phyloP scores from a whole-genome alignment of 2,888 invertebrate genomes.

The Epiblema foenella region DNA sequence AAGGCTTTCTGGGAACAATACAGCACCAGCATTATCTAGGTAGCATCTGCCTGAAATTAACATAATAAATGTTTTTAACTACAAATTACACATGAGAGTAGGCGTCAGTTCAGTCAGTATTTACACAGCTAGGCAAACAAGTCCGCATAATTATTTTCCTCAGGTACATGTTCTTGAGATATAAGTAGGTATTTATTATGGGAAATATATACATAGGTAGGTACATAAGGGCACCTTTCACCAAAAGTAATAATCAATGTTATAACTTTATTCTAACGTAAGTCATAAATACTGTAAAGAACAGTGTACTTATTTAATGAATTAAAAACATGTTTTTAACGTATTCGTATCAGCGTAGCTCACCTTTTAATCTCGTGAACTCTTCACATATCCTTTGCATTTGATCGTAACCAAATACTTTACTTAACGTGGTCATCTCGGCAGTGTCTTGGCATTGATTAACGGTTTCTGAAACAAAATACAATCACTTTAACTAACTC shows the following conservation, averaged over 20 bases:
- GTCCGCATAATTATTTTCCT: background rate
- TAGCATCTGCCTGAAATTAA: conserved; percentile 88
- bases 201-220: too few species aligned
- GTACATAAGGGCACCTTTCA: background rate
- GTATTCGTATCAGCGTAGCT: conserved; percentile 41
- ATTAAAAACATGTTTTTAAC: conserved; percentile 1
- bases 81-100: background rate
- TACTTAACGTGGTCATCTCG: conserved; percentile 68
- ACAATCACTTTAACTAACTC: conserved; percentile 26
- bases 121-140: conserved; percentile 12
- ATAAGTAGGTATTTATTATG: background rate
- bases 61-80: conserved; percentile 27
- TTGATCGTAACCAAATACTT: conserved; percentile 71
- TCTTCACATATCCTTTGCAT: conserved; percentile 73
- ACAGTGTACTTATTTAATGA: background rate
- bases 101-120: background rate
- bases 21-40: conserved; percentile 95
- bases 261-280: too few species aligned
- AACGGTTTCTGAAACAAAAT: conserved; percentile 47
- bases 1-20: conserved; percentile 91
- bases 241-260: background rate
- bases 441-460: conserved; percentile 41
- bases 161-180: background rate
- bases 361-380: conserved; percentile 77
- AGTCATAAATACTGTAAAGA: too few species aligned